Evolutionary conservation across 2,888 invertebrate species (phyloP).

Genomic region (Xestobium rufovillosum): DNA sequence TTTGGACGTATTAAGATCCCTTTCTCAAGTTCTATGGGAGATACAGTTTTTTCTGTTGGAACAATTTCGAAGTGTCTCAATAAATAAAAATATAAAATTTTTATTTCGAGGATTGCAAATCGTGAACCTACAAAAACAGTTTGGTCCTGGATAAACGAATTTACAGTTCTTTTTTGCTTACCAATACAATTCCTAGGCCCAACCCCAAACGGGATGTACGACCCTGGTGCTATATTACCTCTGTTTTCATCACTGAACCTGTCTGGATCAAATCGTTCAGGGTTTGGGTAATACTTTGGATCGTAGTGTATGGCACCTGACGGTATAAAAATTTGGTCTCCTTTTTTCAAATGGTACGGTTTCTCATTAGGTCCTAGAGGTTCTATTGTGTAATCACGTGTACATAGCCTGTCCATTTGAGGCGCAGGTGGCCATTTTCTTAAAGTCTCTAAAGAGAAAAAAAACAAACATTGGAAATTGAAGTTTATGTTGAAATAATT

Average conservation of each 20-base stretch:
- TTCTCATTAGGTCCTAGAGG: slow-evolving; percentile 21
- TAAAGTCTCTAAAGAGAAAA: slow-evolving; percentile 25
- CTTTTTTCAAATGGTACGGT: slow-evolving; percentile 21
- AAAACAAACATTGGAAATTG: slow-evolving; percentile 6
- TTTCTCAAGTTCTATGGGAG: no score
- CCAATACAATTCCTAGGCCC: slow-evolving; percentile 59
- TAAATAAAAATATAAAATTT: slow-evolving; percentile 26
- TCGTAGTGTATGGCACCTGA: slow-evolving; percentile 26
- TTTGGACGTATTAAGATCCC: no score
- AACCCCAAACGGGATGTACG: slow-evolving; percentile 35
- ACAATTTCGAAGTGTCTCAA: slow-evolving; percentile 27
- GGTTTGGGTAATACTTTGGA: slow-evolving; percentile 28
- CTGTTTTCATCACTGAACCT: slow-evolving; percentile 48
- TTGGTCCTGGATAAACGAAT: neutral
- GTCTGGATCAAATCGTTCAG: slow-evolving; percentile 32
- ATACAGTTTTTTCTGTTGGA: slow-evolving; percentile 25
- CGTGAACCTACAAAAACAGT: slow-evolving; percentile 19
- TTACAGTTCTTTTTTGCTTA: slow-evolving; percentile 13
- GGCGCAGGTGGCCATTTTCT: slow-evolving; percentile 28
- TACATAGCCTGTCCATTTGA: slow-evolving; percentile 24
- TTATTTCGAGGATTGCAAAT: slow-evolving; percentile 32
- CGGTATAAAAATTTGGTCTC: slow-evolving; percentile 23
- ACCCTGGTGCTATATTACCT: slow-evolving; percentile 40
- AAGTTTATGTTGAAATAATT: slow-evolving; percentile 4
- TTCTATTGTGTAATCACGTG: slow-evolving; percentile 25